Conservation (phyloP, 2,888 invertebrate species). For the Epinotia nisella region DNA sequence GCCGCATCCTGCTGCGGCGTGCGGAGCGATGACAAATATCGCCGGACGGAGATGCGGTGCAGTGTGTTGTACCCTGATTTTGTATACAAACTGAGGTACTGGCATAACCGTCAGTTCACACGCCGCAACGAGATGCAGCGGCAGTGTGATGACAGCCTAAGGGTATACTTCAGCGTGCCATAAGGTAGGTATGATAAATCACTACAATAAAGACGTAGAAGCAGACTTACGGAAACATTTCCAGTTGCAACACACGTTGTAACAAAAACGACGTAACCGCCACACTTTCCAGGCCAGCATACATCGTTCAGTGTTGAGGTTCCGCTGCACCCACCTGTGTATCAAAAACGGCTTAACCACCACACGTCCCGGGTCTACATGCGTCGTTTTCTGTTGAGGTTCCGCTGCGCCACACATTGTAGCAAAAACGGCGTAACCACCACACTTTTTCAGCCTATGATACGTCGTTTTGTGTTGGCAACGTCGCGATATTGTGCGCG, state of each 20-base stretch:
- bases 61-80: no score
- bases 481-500: constrained; percentile 11
- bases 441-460: background rate
- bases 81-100: no score
- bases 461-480: background rate
- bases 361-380: background rate
- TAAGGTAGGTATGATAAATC: constrained; percentile 11
- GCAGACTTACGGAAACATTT: constrained; percentile 20
- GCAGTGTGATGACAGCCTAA: no score
- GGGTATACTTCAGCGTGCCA: background rate
- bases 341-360: background rate
- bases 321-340: background rate
- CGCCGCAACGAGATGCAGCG: no score
- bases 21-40: no score
- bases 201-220: constrained; percentile 23
- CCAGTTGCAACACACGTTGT: background rate
- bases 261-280: background rate
- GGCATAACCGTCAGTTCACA: no score
- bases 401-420: background rate
- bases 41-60: no score
- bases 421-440: background rate
- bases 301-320: background rate
- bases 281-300: background rate
- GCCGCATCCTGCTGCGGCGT: no score
- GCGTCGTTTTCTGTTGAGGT: background rate